These are phyloP conservation scores for Amblyraja radiata DNA, from an alignment of 2,797 vertebrate species.

Conservation along the genomic window DNA sequence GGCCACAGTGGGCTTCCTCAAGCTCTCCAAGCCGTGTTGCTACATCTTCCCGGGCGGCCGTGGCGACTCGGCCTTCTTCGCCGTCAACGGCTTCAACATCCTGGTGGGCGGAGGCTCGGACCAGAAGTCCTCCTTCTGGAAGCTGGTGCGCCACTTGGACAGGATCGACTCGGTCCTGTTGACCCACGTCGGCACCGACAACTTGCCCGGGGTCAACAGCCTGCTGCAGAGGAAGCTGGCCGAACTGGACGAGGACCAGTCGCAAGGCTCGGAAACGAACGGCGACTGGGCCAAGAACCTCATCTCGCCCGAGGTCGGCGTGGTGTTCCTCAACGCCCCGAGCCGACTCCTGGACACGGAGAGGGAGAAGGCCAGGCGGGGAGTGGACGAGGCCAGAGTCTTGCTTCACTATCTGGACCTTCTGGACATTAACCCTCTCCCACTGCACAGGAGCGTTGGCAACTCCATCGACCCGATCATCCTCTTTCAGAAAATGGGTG, in stretches of 20 bases:
- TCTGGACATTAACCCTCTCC: slow-evolving; percentile 64
- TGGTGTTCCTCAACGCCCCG: slow-evolving; percentile 77
- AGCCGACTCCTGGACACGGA: slow-evolving; percentile 51
- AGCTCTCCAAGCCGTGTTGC: slow-evolving; percentile 87
- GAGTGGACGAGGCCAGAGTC: slow-evolving; percentile 66
- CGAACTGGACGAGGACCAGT: slow-evolving; percentile 66
- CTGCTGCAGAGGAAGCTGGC: slow-evolving; percentile 76
- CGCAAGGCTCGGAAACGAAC: slow-evolving; percentile 46
- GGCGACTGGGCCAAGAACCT: slow-evolving; percentile 71
- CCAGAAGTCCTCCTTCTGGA: slow-evolving; percentile 83
- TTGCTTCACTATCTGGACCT: slow-evolving; percentile 63
- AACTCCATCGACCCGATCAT: slow-evolving; percentile 64
- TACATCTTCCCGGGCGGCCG: slow-evolving; percentile 86
- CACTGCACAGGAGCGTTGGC: slow-evolving; percentile 54
- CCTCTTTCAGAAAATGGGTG: slow-evolving; percentile 91
- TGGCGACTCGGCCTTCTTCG: slow-evolving; percentile 84
- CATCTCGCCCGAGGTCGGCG: slow-evolving; percentile 79
- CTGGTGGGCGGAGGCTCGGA: slow-evolving; percentile 86
- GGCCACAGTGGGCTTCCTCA: slow-evolving; percentile 77
- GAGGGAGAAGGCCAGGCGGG: slow-evolving; percentile 59
- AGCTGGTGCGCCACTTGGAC: slow-evolving; percentile 88
- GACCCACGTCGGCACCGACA: slow-evolving; percentile 79
- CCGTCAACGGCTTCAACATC: slow-evolving; percentile 85
- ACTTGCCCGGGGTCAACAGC: slow-evolving; percentile 80
- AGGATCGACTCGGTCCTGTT: slow-evolving; percentile 79